Evolutionary conservation across 2,888 invertebrate genomes (phyloP), one percentile per base, ranked within the genome.

Genomic region (Bimastos eiseni): DNA sequence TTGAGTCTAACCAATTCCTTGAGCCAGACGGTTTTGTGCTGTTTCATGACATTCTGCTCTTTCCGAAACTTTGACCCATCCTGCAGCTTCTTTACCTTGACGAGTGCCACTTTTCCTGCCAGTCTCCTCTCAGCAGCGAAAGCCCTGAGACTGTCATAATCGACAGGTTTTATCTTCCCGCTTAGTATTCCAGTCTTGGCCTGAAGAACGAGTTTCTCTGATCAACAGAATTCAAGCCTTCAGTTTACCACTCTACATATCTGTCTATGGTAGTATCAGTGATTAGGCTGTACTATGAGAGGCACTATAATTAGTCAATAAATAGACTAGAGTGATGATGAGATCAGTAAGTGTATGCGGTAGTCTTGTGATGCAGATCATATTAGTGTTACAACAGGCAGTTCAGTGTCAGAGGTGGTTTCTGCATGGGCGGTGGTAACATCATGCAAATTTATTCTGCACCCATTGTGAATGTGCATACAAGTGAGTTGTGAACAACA

Each of bases 21-120:
- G 89, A 94, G 93, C 95, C 95, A 95, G 1, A 94, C 93, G 41
- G 93, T 91, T 88, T 94, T 93, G 90, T 95, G 95, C 89, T 94
- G 94, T 91, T 94, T 94, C 24, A 94, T 90, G 15, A 94, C 91
- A 90, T 93, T 93, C 90, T 94, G 94, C 91, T 94, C 94, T 92
- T 94, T 94, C 34, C 93, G 93, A 89, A 94, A 93, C 91, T 94
- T 93, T 3, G 93, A 93, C 24, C 93, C 91, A 91, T 94, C 93
- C 91, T 94, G 93, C 90, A 95, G 93, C 90, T 94, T 94, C 90
- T 94, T 93, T 90, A 95, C 93, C 86, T 90, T 90, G 38, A 86
- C 30, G 19, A 90, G 84, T 11, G 90, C 83, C 38, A 30, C 44
- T 38, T 90, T 84, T 83, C 86, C 90, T n/a, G 37, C 34, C 17